Conservation (phyloP, 1,140 invertebrate species). For the Papilio dardanus region DNA sequence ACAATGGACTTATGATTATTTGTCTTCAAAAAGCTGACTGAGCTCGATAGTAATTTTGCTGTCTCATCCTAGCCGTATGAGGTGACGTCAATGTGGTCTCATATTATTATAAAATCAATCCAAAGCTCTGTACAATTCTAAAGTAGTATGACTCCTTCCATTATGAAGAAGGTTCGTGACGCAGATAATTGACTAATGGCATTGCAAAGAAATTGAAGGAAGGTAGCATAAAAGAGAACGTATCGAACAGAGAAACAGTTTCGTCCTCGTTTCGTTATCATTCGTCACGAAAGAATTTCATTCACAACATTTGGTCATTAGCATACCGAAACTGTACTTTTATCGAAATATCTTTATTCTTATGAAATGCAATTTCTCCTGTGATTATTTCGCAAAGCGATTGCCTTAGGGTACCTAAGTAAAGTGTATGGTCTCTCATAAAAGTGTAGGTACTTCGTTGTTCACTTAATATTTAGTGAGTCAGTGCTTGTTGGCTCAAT, state of each 20-base stretch:
- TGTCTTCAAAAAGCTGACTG: background rate
- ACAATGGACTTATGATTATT: conserved; percentile 11
- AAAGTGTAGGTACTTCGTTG: background rate
- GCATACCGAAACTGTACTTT: background rate
- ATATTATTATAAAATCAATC: background rate
- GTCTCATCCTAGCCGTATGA: background rate
- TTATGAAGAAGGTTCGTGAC: background rate
- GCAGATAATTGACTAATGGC: background rate
- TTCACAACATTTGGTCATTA: background rate
- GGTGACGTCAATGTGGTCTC: background rate
- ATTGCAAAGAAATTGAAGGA: background rate
- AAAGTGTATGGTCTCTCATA: background rate
- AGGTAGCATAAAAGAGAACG: background rate
- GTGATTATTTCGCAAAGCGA: background rate
- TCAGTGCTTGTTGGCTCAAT: background rate
- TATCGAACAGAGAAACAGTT: background rate
- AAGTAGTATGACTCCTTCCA: background rate
- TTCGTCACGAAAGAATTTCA: background rate
- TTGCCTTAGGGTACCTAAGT: background rate
- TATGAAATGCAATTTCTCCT: background rate
- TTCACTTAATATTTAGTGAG: background rate
- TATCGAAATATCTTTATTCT: background rate
- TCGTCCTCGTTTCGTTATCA: background rate
- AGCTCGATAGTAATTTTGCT: background rate
- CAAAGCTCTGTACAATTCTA: background rate